phyloP scores from a whole-genome alignment of 2,797 vertebrate species.

The Hylomyscus alleni region DNA sequence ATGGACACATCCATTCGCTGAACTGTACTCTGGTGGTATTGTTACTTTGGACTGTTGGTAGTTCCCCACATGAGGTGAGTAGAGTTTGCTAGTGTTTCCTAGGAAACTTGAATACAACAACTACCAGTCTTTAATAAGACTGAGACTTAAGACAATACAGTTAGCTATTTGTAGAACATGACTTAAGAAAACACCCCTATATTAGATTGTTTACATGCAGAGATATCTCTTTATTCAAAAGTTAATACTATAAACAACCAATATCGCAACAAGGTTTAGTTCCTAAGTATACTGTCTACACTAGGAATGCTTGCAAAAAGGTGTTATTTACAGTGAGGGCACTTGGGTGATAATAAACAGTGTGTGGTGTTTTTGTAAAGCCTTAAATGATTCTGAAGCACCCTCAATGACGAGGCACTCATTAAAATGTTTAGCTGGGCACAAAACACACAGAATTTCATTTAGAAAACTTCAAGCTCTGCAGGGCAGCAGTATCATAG shows the following conservation, averaged over 20 bases:
- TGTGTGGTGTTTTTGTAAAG: slow-evolving; percentile 20
- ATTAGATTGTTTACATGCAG: neutral
- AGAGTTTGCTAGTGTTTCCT: neutral
- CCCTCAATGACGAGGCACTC: slow-evolving; percentile 28
- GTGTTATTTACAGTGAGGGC: neutral
- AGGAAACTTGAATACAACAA: neutral
- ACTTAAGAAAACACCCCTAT: neutral
- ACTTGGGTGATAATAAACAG: slow-evolving; percentile 22
- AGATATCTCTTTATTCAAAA: slow-evolving; percentile 25
- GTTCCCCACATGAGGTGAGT: neutral
- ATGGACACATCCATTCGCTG: neutral
- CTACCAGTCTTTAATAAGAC: neutral
- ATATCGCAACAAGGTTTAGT: neutral
- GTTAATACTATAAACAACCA: slow-evolving; percentile 38
- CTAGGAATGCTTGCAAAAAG: slow-evolving; percentile 53
- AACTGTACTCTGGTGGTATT: neutral
- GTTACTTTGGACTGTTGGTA: neutral
- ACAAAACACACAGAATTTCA: slow-evolving; percentile 54
- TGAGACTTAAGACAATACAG: neutral
- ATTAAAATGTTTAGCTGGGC: slow-evolving; percentile 43
- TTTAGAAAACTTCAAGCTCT: neutral
- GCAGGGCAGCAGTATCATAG: neutral
- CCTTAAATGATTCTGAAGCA: slow-evolving; percentile 37
- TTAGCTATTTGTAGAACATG: neutral
- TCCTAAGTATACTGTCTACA: neutral